A percentile compares a stretch with the other conserved stretches of the same genome.
phyloP scores from a whole-genome alignment of 2,888 invertebrate species.

The Scotopteryx bipunctaria region DNA sequence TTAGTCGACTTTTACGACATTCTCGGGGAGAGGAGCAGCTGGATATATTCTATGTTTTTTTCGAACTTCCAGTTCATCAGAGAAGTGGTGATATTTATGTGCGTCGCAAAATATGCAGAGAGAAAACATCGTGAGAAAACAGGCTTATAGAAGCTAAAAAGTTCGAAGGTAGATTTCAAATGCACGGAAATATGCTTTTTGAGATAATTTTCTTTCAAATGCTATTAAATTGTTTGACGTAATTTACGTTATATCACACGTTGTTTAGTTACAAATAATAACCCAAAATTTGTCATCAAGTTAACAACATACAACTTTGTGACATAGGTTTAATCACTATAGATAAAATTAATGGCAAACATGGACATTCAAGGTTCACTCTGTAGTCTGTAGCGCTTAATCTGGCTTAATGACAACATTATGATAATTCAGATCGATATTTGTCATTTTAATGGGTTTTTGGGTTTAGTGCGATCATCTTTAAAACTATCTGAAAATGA shows the following conservation, averaged over 20 bases:
- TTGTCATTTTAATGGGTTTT: constrained; percentile 44
- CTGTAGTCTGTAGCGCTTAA: constrained; percentile 35
- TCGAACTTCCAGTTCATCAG: no score
- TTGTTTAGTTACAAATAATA: neutral
- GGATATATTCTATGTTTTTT: no score
- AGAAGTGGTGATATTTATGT: no score
- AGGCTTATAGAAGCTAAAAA: no score
- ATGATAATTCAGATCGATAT: constrained; percentile 43
- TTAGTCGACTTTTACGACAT: no score
- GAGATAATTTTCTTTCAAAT: neutral
- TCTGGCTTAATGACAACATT: constrained; percentile 43
- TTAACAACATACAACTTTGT: constrained; percentile 16
- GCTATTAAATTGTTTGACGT: neutral
- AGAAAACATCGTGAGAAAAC: no score
- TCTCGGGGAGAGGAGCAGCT: no score
- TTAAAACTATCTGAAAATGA: constrained; percentile 32
- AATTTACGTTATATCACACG: no score
- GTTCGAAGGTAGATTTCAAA: no score
- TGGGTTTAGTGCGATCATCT: constrained; percentile 36
- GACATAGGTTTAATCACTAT: constrained; percentile 34
- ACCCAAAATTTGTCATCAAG: neutral
- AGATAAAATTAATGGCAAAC: constrained; percentile 37
- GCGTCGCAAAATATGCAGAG: no score
- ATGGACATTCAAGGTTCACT: constrained; percentile 35
- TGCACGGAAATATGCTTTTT: no score